Evolutionary conservation across 2,888 invertebrate species (phyloP), one percentile per base, ranked within the genome.

Genomic region (Drosophila nr. perissopoda): DNA sequence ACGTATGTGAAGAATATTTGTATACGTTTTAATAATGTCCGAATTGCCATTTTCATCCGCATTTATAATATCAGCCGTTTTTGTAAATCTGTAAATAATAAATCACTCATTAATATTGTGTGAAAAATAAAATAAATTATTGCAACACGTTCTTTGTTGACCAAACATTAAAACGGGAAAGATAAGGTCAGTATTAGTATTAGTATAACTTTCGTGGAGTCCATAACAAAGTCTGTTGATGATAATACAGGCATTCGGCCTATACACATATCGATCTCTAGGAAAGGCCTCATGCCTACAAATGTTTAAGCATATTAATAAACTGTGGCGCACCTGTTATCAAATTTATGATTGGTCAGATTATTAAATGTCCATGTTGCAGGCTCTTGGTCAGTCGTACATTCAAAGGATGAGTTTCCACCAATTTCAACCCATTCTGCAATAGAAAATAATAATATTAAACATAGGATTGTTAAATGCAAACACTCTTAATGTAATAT

Each of bases 301-400:
- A 42, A 7, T 13, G 3, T 21, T 7, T 46, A 46, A 16, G 21
- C 16, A 25, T 46, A 46, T 46, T 13, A 46, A 25, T 46, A 8
- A 46, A 25, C 25, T 46, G 25, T 16, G 21, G 16, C 8, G 18
- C 60, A 94, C 94, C 94, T 94, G 76, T 93, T 92, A 68, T 89
- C 89, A 73, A 93, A 92, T 76, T 92, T 92, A 49, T 94, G 94
- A 57, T 95, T 93, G 90, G 94, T 95, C 78, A 93, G 93, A 46
- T 94, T 94, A 76, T 94, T 94, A 65, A 94, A 94, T 49, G 93
- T 94, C 96, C 96, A 96, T 93, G 94, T 94, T 76, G 95, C 94
- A 48, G 93, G 92, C 79, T 94, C 94, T 46, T 92, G 91, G 53
- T 94, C 93, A 13, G 94, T 94, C 81, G 93, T 68, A 84, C 95